Percentiles rank a stretch among this genome's conserved stretches.
These are phyloP conservation scores for Mesoclemmys tuberculata DNA, from an alignment of 2,113 vertebrate genomes.

Conservation along the genomic window DNA sequence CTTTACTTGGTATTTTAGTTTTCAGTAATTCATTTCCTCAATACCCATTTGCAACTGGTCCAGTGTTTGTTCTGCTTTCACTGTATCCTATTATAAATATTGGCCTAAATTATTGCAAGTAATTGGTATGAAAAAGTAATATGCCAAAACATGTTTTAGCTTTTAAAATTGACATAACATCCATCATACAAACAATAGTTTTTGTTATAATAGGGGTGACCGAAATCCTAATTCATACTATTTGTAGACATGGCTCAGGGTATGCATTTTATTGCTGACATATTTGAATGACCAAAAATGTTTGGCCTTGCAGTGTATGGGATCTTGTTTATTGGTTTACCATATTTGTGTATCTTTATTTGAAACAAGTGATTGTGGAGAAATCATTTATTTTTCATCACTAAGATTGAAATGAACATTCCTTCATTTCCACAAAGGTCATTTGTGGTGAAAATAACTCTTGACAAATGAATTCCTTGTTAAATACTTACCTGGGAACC, in stretches of 20 bases:
- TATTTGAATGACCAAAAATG: background rate
- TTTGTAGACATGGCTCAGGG: background rate
- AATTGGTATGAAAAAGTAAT: background rate
- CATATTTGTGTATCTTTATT: background rate
- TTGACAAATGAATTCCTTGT: background rate
- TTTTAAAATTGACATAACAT: background rate
- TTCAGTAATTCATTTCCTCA: background rate
- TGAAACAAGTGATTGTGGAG: background rate
- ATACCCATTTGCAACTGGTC: background rate
- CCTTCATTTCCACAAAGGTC: background rate
- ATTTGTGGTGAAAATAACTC: background rate
- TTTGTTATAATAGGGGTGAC: background rate
- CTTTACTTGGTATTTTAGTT: background rate
- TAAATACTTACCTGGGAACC: background rate
- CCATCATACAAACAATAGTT: background rate
- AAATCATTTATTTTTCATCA: background rate
- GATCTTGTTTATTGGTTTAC: background rate
- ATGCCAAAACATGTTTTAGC: background rate
- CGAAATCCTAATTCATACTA: background rate
- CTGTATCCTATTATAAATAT: background rate
- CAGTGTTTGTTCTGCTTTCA: background rate
- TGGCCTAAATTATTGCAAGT: background rate
- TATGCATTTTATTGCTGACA: background rate
- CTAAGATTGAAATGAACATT: background rate
- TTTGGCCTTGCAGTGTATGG: slow-evolving; percentile 4